Conservation (phyloP, 2,113 vertebrate species). For the Turnix velox region DNA sequence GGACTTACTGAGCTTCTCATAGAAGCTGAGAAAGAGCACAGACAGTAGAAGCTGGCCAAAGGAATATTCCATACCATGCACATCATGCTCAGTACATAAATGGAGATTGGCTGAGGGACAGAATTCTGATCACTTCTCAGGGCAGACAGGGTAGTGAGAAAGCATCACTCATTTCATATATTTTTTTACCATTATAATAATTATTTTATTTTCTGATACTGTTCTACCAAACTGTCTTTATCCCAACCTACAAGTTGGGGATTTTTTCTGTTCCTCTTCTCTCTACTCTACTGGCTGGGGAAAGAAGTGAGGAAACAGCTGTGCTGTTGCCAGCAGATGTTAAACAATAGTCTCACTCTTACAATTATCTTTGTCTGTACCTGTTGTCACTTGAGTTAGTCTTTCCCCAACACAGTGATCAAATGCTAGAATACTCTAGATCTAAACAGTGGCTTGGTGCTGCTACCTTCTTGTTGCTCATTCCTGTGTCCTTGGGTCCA, state of each 20-base stretch:
- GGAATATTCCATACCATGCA: background rate
- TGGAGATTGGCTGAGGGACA: background rate
- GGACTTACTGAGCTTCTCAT: background rate
- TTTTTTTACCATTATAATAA: background rate
- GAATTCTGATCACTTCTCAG: background rate
- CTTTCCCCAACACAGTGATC: background rate
- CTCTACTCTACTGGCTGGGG: background rate
- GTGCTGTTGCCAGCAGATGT: background rate
- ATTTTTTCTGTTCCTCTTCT: background rate
- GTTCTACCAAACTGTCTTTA: background rate
- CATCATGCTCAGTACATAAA: background rate
- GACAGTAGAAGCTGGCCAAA: background rate
- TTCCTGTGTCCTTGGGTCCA: background rate
- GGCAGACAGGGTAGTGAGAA: background rate
- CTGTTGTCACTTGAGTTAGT: background rate
- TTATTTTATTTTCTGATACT: background rate
- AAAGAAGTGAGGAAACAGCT: background rate
- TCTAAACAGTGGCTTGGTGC: background rate
- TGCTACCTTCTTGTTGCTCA: background rate
- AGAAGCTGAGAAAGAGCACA: background rate
- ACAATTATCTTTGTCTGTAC: background rate
- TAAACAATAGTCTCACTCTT: background rate
- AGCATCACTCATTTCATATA: background rate
- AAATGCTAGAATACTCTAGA: background rate
- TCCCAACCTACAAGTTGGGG: background rate